Evolutionary conservation across 1,140 invertebrate genomes (phyloP), one percentile per base, ranked within the genome.

Genomic region (Pinna nobilis): DNA sequence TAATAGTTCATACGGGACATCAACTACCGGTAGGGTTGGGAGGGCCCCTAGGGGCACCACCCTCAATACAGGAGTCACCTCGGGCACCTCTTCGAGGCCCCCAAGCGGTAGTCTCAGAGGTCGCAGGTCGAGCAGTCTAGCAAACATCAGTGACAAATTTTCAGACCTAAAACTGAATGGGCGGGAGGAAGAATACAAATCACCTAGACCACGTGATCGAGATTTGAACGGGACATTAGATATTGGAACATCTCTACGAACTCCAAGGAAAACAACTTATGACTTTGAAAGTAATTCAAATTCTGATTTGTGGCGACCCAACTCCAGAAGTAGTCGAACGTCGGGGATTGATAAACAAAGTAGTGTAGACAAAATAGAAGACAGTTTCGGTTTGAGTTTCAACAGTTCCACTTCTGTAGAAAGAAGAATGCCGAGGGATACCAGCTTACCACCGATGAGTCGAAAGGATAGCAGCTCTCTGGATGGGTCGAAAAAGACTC

Each of bases 111-210:
- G n/a, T 35, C 20, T 74, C 5, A 63, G 50, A 47, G 37, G 9
- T 32, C 39, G 61, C 13, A 60, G 70, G 5, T 70, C 67, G 15
- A 69, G 47, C 7, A 70, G 63, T 53, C 69, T 75, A n/a, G 49
- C 64, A 9, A 72, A 63, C 37, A 50, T 74, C 9, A 72, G 39
- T 57, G 67, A 60, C 49, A 15, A 59, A 9, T 50, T 65, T 15
- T 53, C 53, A 18, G 65, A 59, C 30, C 35, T 65, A 5, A 70
- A 18, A 72, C 59, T 67, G 47, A 59, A 59, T 60, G 35, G 66
- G 25, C 53, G n/a, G n/a, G n/a, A n/a, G n/a, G 37, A 51, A 25
- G 72, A 74, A 23, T 41, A 3, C 37, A 44, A 55, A 18, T 60
- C 47, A 23, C 47, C 35, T 11, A 57, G 57, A 35, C 37, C 65